Conservation (phyloP, 2,113 vertebrate species). For the Sterna hirundo region DNA sequence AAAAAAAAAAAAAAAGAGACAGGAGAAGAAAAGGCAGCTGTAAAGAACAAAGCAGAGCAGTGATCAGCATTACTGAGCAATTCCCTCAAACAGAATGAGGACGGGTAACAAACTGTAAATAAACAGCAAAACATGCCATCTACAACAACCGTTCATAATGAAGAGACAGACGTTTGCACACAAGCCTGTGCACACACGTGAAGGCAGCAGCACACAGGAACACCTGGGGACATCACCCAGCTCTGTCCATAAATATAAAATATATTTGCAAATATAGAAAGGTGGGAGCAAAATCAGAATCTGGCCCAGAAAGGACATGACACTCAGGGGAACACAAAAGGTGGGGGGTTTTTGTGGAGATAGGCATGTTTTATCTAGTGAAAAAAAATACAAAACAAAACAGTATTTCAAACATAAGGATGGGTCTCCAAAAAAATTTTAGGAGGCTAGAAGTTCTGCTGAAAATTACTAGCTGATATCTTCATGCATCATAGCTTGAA, state of each 20-base stretch:
- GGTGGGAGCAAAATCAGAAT: neutral
- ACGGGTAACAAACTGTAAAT: neutral
- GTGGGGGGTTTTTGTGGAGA: neutral
- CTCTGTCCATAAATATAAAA: neutral
- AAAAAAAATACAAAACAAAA: neutral
- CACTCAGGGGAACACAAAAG: neutral
- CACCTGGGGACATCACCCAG: neutral
- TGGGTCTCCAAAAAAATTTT: neutral
- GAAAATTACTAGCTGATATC: neutral
- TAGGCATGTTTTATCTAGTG: neutral
- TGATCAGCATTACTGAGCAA: neutral
- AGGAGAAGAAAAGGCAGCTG: neutral
- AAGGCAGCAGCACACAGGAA: neutral
- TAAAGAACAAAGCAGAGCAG: neutral
- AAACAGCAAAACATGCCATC: neutral
- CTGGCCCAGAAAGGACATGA: neutral
- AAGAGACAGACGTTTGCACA: neutral
- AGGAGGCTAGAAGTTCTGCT: neutral
- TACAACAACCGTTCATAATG: rapidly evolving
- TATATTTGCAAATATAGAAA: neutral
- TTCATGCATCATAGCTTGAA: neutral
- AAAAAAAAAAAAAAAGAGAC: neutral
- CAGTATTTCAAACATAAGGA: neutral
- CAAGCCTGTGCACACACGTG: neutral
- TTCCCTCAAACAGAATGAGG: neutral